Conservation (phyloP, 2,888 invertebrate species). For the Mesoligia furuncula region DNA sequence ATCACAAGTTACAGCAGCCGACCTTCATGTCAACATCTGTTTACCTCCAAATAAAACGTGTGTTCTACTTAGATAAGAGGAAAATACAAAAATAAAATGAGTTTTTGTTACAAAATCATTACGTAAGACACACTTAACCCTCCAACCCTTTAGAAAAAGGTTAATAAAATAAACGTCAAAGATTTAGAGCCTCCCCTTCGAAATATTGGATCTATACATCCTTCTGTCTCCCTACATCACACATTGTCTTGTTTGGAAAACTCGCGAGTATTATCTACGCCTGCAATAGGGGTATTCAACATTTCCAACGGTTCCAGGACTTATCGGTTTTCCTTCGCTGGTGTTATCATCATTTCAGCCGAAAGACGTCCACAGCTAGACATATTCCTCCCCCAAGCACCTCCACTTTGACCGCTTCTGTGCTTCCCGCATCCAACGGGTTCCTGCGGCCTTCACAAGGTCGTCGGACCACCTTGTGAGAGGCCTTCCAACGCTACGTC, state of each 20-base stretch:
- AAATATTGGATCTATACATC: slow-evolving; percentile 18
- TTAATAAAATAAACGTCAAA: slow-evolving; percentile 29
- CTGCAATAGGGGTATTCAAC: slow-evolving; percentile 4
- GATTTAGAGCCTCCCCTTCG: slow-evolving; percentile 16
- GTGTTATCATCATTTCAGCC: no score
- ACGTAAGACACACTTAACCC: slow-evolving; percentile 8
- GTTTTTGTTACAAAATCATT: slow-evolving; percentile 8
- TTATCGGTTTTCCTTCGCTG: background rate
- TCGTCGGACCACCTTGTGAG: no score
- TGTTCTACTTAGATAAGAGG: slow-evolving; percentile 33
- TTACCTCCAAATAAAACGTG: slow-evolving; percentile 17
- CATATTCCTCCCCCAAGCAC: no score
- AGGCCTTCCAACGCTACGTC: no score
- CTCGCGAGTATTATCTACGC: background rate
- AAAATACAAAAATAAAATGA: background rate
- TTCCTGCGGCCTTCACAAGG: no score
- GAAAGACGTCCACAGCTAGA: no score
- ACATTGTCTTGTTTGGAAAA: slow-evolving; percentile 4
- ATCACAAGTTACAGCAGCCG: slow-evolving; percentile 5
- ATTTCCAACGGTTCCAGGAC: background rate
- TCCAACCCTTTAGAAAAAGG: slow-evolving; percentile 27
- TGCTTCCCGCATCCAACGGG: no score
- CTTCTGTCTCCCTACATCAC: slow-evolving; percentile 6
- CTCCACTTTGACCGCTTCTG: no score
- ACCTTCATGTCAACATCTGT: slow-evolving; percentile 15